These are phyloP conservation scores for Pogonocherus hispidulus DNA, from an alignment of 2,888 invertebrate species.

Conservation along the genomic window DNA sequence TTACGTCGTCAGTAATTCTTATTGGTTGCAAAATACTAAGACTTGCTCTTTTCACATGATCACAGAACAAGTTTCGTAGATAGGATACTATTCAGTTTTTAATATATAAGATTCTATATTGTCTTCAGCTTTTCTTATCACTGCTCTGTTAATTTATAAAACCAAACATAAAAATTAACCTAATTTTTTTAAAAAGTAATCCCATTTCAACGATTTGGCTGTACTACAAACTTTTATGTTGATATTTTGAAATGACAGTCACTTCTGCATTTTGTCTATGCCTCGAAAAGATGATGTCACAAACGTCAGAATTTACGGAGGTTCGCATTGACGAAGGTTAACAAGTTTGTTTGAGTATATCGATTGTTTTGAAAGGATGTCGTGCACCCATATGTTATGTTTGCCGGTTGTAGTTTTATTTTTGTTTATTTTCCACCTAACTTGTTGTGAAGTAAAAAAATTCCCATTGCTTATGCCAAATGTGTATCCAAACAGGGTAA, in stretches of 20 bases:
- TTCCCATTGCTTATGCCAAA: conserved; percentile 87
- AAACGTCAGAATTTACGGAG: conserved; percentile 2
- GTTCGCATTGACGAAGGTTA: conserved; percentile 11
- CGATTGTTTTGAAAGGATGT: conserved; percentile 56
- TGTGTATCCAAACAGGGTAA: conserved; percentile 83
- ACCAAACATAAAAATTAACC: no score
- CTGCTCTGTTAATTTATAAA: no score
- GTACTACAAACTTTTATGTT: no score
- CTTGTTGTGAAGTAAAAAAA: conserved; percentile 67
- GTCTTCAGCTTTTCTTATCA: no score
- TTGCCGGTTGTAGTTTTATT: conserved; percentile 53
- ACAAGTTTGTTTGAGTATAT: conserved; percentile 24
- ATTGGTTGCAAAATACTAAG: conserved; percentile 6
- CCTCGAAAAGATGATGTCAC: background rate
- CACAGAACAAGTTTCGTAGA: background rate
- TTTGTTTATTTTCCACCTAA: conserved; percentile 55
- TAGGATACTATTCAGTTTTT: no score
- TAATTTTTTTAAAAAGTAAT: no score
- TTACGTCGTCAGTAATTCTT: background rate
- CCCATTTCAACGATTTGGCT: no score
- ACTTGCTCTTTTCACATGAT: background rate
- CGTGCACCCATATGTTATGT: conserved; percentile 62
- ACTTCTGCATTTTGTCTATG: background rate
- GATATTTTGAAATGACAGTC: no score
- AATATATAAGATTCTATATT: no score